Percentiles rank a stretch among this genome's conserved stretches.
phyloP scores from a whole-genome alignment of 2,888 invertebrate genomes.

The Pyralis farinalis region DNA sequence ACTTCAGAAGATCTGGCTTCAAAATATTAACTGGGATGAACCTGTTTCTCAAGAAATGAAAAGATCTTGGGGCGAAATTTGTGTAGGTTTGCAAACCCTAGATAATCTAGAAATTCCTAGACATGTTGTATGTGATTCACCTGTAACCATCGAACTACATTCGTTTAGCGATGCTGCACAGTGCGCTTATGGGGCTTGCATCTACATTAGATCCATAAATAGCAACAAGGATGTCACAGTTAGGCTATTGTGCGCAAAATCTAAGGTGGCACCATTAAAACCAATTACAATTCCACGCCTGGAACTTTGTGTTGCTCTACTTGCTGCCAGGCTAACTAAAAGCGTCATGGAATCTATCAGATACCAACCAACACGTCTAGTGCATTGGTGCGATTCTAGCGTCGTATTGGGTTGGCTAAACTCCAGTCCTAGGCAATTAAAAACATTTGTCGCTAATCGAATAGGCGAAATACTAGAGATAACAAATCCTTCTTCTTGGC shows the following conservation, averaged over 20 bases:
- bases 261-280: constrained; percentile 27
- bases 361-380: constrained; percentile 6
- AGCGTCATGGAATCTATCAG: constrained; percentile 14
- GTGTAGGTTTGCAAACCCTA: neutral
- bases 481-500: constrained; percentile 15
- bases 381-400: constrained; percentile 26
- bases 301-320: constrained; percentile 25
- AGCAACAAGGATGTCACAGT: constrained; percentile 11
- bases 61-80: constrained; percentile 7
- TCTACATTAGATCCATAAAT: constrained; percentile 22
- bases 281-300: constrained; percentile 28
- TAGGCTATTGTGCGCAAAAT: constrained; percentile 22
- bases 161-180: constrained; percentile 28
- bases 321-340: constrained; percentile 18
- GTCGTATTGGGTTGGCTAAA: constrained; percentile 24
- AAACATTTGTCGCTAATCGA: no score
- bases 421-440: constrained; percentile 15
- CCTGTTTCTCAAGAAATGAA: constrained; percentile 9
- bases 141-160: constrained; percentile 22
- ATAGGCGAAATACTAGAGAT: constrained; percentile 22
- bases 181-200: constrained; percentile 26
- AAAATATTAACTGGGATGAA: constrained; percentile 15
- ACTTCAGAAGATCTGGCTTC: constrained; percentile 15
- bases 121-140: neutral
- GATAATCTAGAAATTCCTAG: neutral